A percentile compares a stretch with the other conserved stretches of the same genome.
These are phyloP conservation scores for Apomyelois bistriatella DNA, from an alignment of 2,888 invertebrate genomes.

Conservation along the genomic window DNA sequence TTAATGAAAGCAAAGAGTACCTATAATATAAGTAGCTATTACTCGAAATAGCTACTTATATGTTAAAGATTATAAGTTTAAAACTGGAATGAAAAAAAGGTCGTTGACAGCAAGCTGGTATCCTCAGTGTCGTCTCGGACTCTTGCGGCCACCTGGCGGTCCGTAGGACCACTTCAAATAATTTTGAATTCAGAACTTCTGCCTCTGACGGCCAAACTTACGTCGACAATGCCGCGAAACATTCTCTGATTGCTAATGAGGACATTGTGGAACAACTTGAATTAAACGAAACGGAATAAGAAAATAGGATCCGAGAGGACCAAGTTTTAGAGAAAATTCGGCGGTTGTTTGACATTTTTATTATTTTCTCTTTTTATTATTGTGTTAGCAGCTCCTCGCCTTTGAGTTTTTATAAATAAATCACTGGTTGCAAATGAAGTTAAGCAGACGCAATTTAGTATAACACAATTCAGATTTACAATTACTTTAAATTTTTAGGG, in stretches of 20 bases:
- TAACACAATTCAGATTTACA: too few relatives aligned
- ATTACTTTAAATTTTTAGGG: too few relatives aligned
- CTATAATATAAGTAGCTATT: too few relatives aligned
- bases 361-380: slow-evolving; percentile 10
- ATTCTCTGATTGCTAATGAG: slow-evolving; percentile 75
- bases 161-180: slow-evolving; percentile 56
- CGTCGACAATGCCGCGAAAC: slow-evolving; percentile 64
- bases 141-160: slow-evolving; percentile 53
- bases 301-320: slow-evolving; percentile 24
- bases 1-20: too few relatives aligned
- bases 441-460: too few relatives aligned
- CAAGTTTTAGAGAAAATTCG: slow-evolving; percentile 20
- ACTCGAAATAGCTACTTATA: too few relatives aligned
- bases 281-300: slow-evolving; percentile 59
- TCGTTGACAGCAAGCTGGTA: slow-evolving; percentile 17
- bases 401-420: not conserved
- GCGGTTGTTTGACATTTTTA: slow-evolving; percentile 15
- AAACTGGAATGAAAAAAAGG: not conserved
- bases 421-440: too few relatives aligned
- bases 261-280: slow-evolving; percentile 65
- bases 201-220: slow-evolving; percentile 63
- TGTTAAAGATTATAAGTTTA: too few relatives aligned
- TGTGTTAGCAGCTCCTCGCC: not conserved
- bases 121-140: slow-evolving; percentile 21
- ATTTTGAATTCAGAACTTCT: slow-evolving; percentile 64